A percentile compares a stretch with the other conserved stretches of the same genome.
These are phyloP conservation scores for Salticus scenicus DNA, from an alignment of 2,888 invertebrate genomes.

Conservation along the genomic window DNA sequence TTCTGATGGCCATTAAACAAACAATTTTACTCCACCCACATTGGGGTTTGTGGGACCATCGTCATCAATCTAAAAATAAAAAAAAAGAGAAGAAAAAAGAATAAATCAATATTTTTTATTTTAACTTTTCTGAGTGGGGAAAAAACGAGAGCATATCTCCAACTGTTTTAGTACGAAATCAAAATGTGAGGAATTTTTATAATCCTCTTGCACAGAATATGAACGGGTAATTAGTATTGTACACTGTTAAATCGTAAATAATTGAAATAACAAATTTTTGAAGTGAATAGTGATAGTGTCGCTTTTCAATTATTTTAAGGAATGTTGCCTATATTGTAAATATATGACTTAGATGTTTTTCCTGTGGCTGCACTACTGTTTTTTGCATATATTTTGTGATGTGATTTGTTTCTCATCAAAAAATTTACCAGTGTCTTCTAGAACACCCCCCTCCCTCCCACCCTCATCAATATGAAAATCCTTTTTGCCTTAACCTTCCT, in stretches of 20 bases:
- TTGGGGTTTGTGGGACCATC: slow-evolving; percentile 66
- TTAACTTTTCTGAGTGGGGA: slow-evolving; percentile 66
- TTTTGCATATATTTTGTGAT: slow-evolving; percentile 42
- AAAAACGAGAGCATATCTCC: slow-evolving; percentile 60
- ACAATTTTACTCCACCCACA: slow-evolving; percentile 54
- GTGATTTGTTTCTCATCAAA: slow-evolving; percentile 53
- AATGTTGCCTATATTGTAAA: slow-evolving; percentile 69
- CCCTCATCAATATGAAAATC: background rate
- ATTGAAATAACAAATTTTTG: slow-evolving; percentile 37
- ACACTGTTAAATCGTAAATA: slow-evolving; percentile 63
- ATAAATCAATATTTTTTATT: slow-evolving; percentile 22
- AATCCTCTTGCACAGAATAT: slow-evolving; percentile 67
- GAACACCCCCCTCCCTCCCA: background rate
- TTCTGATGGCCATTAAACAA: slow-evolving; percentile 68
- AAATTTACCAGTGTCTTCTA: slow-evolving; percentile 24
- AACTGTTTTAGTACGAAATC: slow-evolving; percentile 66
- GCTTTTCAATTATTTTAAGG: slow-evolving; percentile 66
- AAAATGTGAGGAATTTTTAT: slow-evolving; percentile 57
- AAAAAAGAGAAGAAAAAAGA: slow-evolving; percentile 4
- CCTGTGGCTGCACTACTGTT: slow-evolving; percentile 62
- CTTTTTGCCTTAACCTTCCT: slow-evolving; percentile 32
- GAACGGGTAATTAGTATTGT: slow-evolving; percentile 70
- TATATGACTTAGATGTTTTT: slow-evolving; percentile 66
- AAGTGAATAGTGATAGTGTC: slow-evolving; percentile 66
- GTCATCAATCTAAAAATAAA: slow-evolving; percentile 23